Percentiles rank a stretch among this genome's conserved stretches.
Conservation (phyloP, 2,797 vertebrate species). For the Serranus cabrilla region DNA sequence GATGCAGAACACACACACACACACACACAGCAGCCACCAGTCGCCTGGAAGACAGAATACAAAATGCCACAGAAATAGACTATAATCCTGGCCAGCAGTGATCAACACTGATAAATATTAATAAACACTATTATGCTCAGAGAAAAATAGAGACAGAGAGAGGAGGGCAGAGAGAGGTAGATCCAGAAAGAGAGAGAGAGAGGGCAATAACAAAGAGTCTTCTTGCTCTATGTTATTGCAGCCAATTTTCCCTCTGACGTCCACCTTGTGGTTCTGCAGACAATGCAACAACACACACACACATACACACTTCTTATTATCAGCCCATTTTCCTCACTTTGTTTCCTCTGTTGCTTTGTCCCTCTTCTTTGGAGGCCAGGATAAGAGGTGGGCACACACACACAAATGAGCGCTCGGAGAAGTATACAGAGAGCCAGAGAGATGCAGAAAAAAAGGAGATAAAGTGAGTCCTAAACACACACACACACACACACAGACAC, state of each 20-base stretch:
- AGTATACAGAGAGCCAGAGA: conserved; percentile 28
- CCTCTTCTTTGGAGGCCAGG: conserved; percentile 51
- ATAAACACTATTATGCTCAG: conserved; percentile 73
- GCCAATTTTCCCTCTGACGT: conserved; percentile 60
- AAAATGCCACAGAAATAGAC: conserved; percentile 59
- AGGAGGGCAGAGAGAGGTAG: conserved; percentile 7
- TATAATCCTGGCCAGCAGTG: conserved; percentile 67
- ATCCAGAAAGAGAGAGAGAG: background rate
- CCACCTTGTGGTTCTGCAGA: conserved; percentile 54
- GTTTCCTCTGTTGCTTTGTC: conserved; percentile 52
- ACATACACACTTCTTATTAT: conserved; percentile 52
- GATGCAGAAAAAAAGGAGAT: conserved; percentile 49
- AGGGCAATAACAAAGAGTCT: conserved; percentile 40
- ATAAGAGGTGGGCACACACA: conserved; percentile 55
- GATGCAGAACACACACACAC: conserved; percentile 22
- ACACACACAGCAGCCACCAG: conserved; percentile 34
- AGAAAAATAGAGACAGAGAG: conserved; percentile 45
- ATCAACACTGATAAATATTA: conserved; percentile 80
- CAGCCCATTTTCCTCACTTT: conserved; percentile 59
- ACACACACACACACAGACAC: conserved; percentile 12
- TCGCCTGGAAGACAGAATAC: conserved; percentile 57
- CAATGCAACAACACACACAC: conserved; percentile 15
- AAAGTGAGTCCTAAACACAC: conserved; percentile 47
- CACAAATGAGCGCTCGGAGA: conserved; percentile 29
- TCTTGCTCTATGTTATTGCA: conserved; percentile 62